Conservation (phyloP, 2,797 vertebrate genomes). For the Hylomyscus alleni region DNA sequence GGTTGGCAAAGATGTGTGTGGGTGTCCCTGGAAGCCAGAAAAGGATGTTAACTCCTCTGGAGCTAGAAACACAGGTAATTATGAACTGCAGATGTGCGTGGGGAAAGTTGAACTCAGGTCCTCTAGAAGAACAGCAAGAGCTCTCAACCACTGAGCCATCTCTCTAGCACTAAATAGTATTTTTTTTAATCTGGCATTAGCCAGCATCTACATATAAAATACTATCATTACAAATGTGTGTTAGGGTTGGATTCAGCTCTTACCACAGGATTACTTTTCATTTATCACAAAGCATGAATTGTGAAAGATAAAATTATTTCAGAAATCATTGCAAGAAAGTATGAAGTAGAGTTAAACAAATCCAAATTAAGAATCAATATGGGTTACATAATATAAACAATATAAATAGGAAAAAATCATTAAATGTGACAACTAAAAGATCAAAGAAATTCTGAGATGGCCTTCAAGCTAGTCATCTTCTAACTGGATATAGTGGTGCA, state of each 20-base stretch:
- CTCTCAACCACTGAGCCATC: not conserved
- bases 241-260: constrained; percentile 28
- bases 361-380: not conserved
- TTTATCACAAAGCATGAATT: constrained; percentile 33
- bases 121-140: not conserved
- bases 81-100: not conserved
- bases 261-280: constrained; percentile 30
- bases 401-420: not conserved
- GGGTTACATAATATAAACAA: not conserved
- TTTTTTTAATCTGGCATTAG: constrained; percentile 20
- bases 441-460: constrained; percentile 9
- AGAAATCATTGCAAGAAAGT: not conserved
- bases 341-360: not conserved
- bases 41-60: not conserved
- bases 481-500: not conserved
- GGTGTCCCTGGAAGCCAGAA: not conserved
- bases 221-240: not conserved
- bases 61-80: not conserved
- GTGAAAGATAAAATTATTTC: constrained; percentile 56
- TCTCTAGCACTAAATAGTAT: not conserved
- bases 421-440: not conserved
- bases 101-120: not conserved
- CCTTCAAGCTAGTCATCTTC: not conserved
- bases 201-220: not conserved
- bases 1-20: not conserved